Evolutionary conservation across 1,140 invertebrate species (phyloP), one percentile per base, ranked within the genome.

Genomic region (Caenorhabditis inopinata): DNA sequence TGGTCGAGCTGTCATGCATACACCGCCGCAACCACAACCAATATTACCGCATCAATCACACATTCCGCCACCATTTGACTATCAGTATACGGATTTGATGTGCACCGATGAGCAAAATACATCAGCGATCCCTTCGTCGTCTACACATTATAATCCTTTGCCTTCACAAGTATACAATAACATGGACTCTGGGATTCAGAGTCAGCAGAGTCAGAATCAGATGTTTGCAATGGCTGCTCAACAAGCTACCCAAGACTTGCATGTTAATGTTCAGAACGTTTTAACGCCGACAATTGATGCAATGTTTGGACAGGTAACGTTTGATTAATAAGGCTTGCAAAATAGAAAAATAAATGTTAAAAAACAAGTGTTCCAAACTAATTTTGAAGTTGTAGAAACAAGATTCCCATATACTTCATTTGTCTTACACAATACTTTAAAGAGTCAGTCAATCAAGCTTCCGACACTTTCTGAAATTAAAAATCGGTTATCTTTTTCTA

Each of bases 201-300:
- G 38, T 21, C 51, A 58, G 14, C n/a, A n/a, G n/a, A n/a, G n/a
- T 68, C 58, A 42, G n/a, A 68, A 68, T 21, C 51, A 58, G 14
- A 68, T 68, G 58, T 68, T 68, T 3, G 58, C 58, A 1, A 68
- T 68, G 58, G 58, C 58, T 9, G 58, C 58, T 2, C 58, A 68
- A 68, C 58, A 68, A 68, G 58, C 58, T 7, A 68, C 58, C n/a
- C 58, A 68, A 21, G 58, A 68, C 38, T 32, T 68, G 18, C 58
- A 68, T 42, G 58, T 68, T 1, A 68, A 68, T 68, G 58, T 68
- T 18, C 58, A 68, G 21, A 68, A 68, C 23, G 58, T 68, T 38
- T 29, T 68, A 12, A 68, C 58, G 32, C 58, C 58, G n/a, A 38
- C 58, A 4, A 68, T 68, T 21, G 58, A 68, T 21, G 11, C 25